A percentile compares a stretch with the other conserved stretches of the same genome.
phyloP scores from a whole-genome alignment of 2,888 invertebrate species.

The Apocheima hispidaria region DNA sequence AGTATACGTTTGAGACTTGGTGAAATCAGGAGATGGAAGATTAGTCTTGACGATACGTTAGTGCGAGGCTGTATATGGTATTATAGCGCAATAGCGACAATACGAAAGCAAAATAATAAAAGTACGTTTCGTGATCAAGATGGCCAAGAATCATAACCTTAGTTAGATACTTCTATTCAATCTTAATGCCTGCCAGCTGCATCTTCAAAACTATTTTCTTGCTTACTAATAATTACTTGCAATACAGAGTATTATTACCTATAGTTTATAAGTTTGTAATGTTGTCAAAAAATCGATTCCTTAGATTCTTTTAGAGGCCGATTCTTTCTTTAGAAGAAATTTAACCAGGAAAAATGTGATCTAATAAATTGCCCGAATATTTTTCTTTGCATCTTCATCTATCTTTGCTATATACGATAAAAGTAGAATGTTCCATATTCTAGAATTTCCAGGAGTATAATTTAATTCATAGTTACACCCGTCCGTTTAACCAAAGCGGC shows the following conservation, averaged over 20 bases:
- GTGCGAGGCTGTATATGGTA: too few relatives aligned
- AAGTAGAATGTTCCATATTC: not conserved
- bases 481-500: constrained; percentile 15
- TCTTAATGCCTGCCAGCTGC: too few relatives aligned
- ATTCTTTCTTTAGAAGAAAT: not conserved
- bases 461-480: constrained; percentile 13
- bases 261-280: not conserved
- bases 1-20: too few relatives aligned
- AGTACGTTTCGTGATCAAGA: not conserved
- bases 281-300: not conserved
- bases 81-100: too few relatives aligned
- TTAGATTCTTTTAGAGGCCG: not conserved
- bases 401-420: not conserved
- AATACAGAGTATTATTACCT: not conserved
- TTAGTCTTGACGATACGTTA: too few relatives aligned
- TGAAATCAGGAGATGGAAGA: too few relatives aligned
- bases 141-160: not conserved
- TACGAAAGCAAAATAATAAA: too few relatives aligned
- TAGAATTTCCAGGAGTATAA: not conserved
- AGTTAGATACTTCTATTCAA: too few relatives aligned
- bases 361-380: not conserved
- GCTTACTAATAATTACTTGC: too few relatives aligned
- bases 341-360: not conserved
- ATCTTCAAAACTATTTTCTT: too few relatives aligned
- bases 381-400: not conserved